Conservation (phyloP, 1,140 invertebrate species). For the Drosophila nigrodunni region DNA sequence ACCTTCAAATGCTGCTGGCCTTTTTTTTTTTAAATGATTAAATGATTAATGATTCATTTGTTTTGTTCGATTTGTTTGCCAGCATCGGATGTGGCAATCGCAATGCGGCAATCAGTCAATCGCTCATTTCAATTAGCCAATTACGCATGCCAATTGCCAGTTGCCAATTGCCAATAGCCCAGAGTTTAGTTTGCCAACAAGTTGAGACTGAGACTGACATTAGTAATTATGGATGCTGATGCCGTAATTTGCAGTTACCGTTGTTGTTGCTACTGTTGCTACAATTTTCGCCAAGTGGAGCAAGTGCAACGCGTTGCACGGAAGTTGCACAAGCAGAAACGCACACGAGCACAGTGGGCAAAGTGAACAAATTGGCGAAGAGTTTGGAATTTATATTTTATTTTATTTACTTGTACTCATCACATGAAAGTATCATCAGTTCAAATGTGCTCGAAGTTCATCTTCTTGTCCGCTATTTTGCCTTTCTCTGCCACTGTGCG, state of each 20-base stretch:
- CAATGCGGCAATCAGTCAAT: slow-evolving; percentile 47
- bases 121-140: slow-evolving; percentile 70
- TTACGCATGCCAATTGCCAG: slow-evolving; percentile 73
- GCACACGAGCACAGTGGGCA: not conserved
- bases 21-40: slow-evolving; percentile 14
- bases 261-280: slow-evolving; percentile 6
- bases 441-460: no score
- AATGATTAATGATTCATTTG: slow-evolving; percentile 39
- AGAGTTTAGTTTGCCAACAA: no score
- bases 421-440: no score
- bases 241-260: slow-evolving; percentile 64
- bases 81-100: slow-evolving; percentile 52
- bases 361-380: no score
- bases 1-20: slow-evolving; percentile 24
- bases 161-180: slow-evolving; percentile 22
- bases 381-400: no score
- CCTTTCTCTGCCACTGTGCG: no score
- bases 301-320: slow-evolving; percentile 42
- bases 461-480: no score
- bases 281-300: slow-evolving; percentile 37
- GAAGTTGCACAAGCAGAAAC: slow-evolving; percentile 45
- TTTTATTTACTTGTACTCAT: no score
- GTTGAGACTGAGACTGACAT: slow-evolving; percentile 46
- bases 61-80: slow-evolving; percentile 5
- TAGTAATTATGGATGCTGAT: slow-evolving; percentile 63